Conservation (phyloP, 35 echinoderm and acorn worm species). For the Chiridota heheva region DNA sequence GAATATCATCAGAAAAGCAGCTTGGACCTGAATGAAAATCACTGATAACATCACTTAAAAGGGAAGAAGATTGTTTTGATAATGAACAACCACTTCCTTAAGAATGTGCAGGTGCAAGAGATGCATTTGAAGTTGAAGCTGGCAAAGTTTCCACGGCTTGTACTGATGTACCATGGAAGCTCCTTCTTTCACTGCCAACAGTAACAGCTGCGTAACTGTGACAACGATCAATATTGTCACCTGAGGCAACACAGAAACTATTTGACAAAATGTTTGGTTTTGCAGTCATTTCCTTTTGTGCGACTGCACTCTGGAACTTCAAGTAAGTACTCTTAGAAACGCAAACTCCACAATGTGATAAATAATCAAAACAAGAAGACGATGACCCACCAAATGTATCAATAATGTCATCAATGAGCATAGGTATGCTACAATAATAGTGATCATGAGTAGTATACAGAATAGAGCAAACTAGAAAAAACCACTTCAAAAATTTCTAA, state of each 20-base stretch:
- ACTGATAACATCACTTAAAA: neutral
- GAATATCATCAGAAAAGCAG: neutral
- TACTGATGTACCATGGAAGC: constrained; percentile 63
- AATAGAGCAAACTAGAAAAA: constrained; percentile 21
- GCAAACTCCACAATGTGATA: constrained; percentile 26
- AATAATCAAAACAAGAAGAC: neutral
- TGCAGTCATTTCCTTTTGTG: constrained; percentile 17
- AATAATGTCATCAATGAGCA: constrained; percentile 36
- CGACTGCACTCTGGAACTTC: constrained; percentile 12
- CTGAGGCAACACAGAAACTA: constrained; percentile 33
- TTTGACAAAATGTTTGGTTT: constrained; percentile 1
- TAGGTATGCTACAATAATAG: constrained; percentile 3
- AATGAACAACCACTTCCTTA: too few relatives aligned
- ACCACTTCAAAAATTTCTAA: constrained; percentile 17
- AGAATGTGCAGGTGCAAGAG: neutral
- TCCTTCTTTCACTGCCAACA: constrained; percentile 7
- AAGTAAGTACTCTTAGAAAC: constrained; percentile 28
- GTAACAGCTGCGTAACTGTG: constrained; percentile 30
- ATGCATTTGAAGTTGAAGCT: too few relatives aligned
- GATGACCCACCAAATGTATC: constrained; percentile 44
- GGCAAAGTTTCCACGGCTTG: constrained; percentile 48
- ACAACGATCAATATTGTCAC: constrained; percentile 45
- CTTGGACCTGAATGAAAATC: neutral
- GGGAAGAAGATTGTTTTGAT: too few relatives aligned
- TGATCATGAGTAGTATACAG: constrained; percentile 16